Evolutionary conservation across 1,140 invertebrate genomes (phyloP).

Genomic region (Holotrichia oblita): DNA sequence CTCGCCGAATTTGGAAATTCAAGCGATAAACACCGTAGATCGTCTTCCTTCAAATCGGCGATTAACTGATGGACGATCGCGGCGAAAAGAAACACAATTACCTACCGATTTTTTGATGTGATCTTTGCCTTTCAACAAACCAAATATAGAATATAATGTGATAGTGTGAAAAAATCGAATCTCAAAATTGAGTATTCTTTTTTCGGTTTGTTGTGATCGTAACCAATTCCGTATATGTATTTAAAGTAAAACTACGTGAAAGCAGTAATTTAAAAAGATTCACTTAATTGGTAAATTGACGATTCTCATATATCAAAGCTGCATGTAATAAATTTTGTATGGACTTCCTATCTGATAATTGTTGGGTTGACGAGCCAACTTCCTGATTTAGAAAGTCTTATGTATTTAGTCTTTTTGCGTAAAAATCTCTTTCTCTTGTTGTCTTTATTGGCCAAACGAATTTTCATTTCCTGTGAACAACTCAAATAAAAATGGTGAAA

Average conservation of each 20-base stretch:
- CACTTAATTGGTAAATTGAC: no score
- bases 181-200: constrained; percentile 23
- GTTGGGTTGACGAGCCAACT: no score
- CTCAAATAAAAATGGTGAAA: no score
- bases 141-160: neutral
- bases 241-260: constrained; percentile 35
- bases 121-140: neutral
- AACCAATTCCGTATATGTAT: constrained; percentile 18
- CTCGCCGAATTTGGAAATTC: constrained; percentile 30
- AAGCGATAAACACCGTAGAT: constrained; percentile 16
- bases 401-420: no score
- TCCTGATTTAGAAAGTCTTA: no score
- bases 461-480: no score
- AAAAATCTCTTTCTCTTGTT: no score
- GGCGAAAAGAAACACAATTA: constrained; percentile 31
- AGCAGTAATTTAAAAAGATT: no score
- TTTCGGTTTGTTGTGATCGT: constrained; percentile 10
- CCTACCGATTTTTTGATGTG: constrained; percentile 31
- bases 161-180: neutral
- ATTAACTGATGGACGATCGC: neutral
- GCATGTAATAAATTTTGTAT: no score
- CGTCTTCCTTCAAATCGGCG: constrained; percentile 29
- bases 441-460: no score
- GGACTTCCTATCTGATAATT: no score
- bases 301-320: no score